These are phyloP conservation scores for Eretmocerus hayati DNA, from an alignment of 2,888 invertebrate species.

Conservation along the genomic window DNA sequence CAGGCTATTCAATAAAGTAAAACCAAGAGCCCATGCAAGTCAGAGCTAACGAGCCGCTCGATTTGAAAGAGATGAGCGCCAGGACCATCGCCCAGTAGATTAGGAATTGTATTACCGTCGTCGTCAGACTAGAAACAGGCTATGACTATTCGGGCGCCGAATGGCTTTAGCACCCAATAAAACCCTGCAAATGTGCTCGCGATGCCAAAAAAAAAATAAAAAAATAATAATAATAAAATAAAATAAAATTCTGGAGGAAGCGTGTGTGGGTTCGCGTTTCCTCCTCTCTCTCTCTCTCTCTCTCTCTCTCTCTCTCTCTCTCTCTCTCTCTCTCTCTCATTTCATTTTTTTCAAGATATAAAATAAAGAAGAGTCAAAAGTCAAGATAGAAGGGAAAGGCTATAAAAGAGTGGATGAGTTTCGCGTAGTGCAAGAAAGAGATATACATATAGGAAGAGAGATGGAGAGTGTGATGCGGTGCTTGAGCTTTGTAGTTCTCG, in stretches of 20 bases:
- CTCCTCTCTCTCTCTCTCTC: too few species aligned
- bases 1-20: too few species aligned
- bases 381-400: conserved; percentile 10
- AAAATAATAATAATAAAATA: too few species aligned
- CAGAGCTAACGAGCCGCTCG: conserved; percentile 13
- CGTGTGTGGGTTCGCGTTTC: too few species aligned
- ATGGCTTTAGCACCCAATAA: conserved; percentile 43
- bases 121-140: too few species aligned
- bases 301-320: background rate
- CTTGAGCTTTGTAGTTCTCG: conserved; percentile 38
- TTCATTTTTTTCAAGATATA: background rate
- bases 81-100: too few species aligned
- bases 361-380: conserved; percentile 6
- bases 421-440: background rate
- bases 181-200: conserved; percentile 23
- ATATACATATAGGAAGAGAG: too few species aligned
- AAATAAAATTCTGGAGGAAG: too few species aligned
- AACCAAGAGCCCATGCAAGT: conserved; percentile 22
- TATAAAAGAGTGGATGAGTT: conserved; percentile 7
- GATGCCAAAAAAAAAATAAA: conserved; percentile 7
- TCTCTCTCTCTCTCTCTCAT: background rate
- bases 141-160: too few species aligned
- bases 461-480: conserved; percentile 8
- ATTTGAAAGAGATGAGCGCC: too few species aligned
- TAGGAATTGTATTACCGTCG: too few species aligned